A percentile compares a stretch with the other conserved stretches of the same genome.
Evolutionary conservation across 2,113 vertebrate species (phyloP).

Genomic region (mouse (Mus musculus)): GRCm39 chr3:24125001-24125500

Average conservation of each 20-base stretch:
- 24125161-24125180: background rate
- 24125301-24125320: conserved; percentile 58
- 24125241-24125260: conserved; percentile 63
- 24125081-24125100: conserved; percentile 22
- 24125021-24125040: conserved; percentile 76
- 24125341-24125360: conserved; percentile 57
- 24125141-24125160: conserved; percentile 32
- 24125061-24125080: conserved; percentile 42
- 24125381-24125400: conserved; percentile 5
- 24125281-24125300: conserved; percentile 13
- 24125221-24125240: background rate
- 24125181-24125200: conserved; percentile 2
- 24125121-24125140: conserved; percentile 37
- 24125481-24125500: background rate
- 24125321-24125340: background rate
- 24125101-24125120: background rate
- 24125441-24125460: background rate
- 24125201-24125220: conserved; percentile 69
- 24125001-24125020: conserved; percentile 64
- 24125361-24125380: conserved; percentile 61
- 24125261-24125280: conserved; percentile 47
- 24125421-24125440: conserved; percentile 29
- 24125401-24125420: conserved; percentile 62
- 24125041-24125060: conserved; percentile 64
- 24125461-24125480: background rate